Evolutionary conservation across 2,113 vertebrate genomes (phyloP).

Genomic region (Coptodon bakossiorum): DNA sequence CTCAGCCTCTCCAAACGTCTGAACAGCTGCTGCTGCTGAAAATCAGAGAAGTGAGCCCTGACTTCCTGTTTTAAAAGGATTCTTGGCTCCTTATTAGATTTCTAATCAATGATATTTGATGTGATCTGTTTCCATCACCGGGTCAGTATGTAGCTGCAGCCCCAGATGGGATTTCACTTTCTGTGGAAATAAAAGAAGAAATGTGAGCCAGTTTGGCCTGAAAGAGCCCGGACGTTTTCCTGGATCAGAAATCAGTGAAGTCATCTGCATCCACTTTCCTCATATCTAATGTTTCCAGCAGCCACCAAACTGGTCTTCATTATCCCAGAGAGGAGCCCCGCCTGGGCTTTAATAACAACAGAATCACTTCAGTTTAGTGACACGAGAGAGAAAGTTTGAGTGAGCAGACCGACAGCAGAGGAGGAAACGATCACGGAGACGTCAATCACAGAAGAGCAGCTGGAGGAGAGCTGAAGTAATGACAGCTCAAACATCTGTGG

Average conservation of each 20-base stretch:
- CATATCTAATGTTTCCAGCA: neutral
- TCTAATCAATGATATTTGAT: neutral
- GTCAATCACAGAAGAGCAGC: neutral
- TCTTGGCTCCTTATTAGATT: neutral
- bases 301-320: neutral
- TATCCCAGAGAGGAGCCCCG: neutral
- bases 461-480: accelerated
- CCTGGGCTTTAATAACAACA: neutral
- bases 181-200: neutral
- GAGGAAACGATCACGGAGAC: neutral
- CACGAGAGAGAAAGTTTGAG: neutral
- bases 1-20: neutral
- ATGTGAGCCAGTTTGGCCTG: neutral
- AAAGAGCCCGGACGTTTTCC: neutral
- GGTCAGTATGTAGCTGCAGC: neutral
- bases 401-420: neutral
- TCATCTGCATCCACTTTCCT: neutral
- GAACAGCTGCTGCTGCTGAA: neutral
- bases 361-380: neutral
- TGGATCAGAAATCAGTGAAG: neutral
- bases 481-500: neutral
- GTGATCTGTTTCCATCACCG: neutral
- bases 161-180: neutral
- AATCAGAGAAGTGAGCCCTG: neutral
- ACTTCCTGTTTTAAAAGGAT: neutral